phyloP scores from a whole-genome alignment of 2,888 invertebrate genomes.

The Lepidochrysops patricia region DNA sequence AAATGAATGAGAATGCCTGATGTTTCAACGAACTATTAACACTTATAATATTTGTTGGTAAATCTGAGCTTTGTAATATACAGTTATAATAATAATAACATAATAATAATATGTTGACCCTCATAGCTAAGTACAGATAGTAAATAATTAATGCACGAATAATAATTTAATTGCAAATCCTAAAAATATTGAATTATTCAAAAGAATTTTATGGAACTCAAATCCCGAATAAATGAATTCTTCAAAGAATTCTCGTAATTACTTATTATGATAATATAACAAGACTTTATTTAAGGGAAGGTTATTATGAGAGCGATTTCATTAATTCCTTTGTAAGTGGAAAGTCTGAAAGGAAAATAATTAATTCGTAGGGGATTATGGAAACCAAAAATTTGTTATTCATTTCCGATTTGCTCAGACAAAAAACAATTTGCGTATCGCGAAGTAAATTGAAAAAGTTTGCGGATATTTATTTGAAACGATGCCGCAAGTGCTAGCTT shows the following conservation, averaged over 20 bases:
- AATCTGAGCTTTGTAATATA: too few species aligned
- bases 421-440: slow-evolving; percentile 68
- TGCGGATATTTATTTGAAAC: slow-evolving; percentile 67
- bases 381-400: slow-evolving; percentile 61
- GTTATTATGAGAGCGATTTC: slow-evolving; percentile 21
- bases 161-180: not conserved
- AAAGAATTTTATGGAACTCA: not conserved
- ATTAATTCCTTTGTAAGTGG: slow-evolving; percentile 19
- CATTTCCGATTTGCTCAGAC: slow-evolving; percentile 66
- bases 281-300: slow-evolving; percentile 14
- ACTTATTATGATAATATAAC: slow-evolving; percentile 8
- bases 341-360: slow-evolving; percentile 32
- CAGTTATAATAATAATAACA: too few species aligned
- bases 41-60: too few species aligned
- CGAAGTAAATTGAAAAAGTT: slow-evolving; percentile 71
- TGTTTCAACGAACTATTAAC: too few species aligned
- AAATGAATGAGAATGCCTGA: too few species aligned
- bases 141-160: too few species aligned
- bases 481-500: slow-evolving; percentile 34
- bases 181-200: not conserved
- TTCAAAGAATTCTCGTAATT: slow-evolving; percentile 7
- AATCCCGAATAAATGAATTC: not conserved
- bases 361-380: slow-evolving; percentile 53
- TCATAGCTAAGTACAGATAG: too few species aligned
- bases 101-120: too few species aligned